phyloP scores from a whole-genome alignment of 2,797 vertebrate species.

The Sorex maritimensis region DNA sequence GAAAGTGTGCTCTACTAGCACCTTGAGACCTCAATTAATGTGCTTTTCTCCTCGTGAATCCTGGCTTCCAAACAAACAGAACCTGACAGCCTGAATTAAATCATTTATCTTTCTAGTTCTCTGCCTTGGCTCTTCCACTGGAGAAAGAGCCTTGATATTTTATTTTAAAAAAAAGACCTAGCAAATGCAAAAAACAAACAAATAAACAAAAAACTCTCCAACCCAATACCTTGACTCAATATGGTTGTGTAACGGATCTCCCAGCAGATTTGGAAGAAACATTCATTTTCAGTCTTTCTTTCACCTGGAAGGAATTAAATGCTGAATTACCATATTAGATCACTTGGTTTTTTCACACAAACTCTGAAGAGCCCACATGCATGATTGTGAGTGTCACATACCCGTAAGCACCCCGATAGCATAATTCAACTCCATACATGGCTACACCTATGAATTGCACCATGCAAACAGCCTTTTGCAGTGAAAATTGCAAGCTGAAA shows the following conservation, averaged over 20 bases:
- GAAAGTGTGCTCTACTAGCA: slow-evolving; percentile 82
- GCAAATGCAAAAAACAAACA: neutral
- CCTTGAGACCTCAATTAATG: slow-evolving; percentile 87
- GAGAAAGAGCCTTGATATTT: slow-evolving; percentile 70
- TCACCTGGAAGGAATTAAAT: neutral
- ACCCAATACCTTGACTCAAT: neutral
- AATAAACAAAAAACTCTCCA: neutral
- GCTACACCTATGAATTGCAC: slow-evolving; percentile 16
- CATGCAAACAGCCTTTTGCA: slow-evolving; percentile 22
- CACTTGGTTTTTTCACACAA: slow-evolving; percentile 1
- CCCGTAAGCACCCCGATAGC: accelerated
- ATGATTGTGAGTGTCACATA: accelerated
- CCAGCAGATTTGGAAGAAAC: neutral
- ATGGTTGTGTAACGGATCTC: neutral
- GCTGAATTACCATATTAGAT: neutral
- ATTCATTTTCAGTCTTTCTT: neutral
- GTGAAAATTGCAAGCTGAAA: slow-evolving; percentile 48
- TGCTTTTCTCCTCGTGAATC: slow-evolving; percentile 79
- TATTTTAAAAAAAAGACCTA: slow-evolving; percentile 44
- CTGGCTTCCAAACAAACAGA: slow-evolving; percentile 83
- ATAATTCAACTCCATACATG: neutral
- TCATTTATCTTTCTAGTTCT: slow-evolving; percentile 85
- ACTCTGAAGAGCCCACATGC: neutral
- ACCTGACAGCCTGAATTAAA: slow-evolving; percentile 84
- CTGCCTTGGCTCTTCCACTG: slow-evolving; percentile 70